Percentiles rank a stretch among this genome's conserved stretches.
Evolutionary conservation across 1,140 invertebrate species (phyloP).

Genomic region (Ectropis grisescens): DNA sequence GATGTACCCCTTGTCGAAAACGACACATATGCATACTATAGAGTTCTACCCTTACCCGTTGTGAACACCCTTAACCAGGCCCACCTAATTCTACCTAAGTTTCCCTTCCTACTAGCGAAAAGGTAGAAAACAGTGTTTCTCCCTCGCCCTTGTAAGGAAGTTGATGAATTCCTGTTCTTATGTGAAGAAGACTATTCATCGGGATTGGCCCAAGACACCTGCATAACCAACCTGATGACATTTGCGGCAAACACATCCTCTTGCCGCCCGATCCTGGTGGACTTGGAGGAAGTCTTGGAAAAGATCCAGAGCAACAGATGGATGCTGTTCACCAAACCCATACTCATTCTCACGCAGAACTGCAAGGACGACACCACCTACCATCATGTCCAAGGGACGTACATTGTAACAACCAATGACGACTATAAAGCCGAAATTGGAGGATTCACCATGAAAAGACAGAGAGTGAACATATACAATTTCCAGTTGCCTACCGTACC

Average conservation of each 20-base stretch:
- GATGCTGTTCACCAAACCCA: too few species aligned
- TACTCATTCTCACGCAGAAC: too few species aligned
- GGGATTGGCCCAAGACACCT: slow-evolving; percentile 2
- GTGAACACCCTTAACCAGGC: slow-evolving; percentile 1
- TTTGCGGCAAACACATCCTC: slow-evolving; percentile 5
- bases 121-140: slow-evolving; percentile 9
- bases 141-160: slow-evolving; percentile 8
- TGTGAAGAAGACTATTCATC: slow-evolving; percentile 4
- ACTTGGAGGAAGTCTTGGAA: too few species aligned
- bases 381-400: too few species aligned
- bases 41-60: slow-evolving; percentile 10
- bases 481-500: too few species aligned
- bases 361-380: too few species aligned
- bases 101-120: slow-evolving; percentile 13
- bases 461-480: too few species aligned
- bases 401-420: too few species aligned
- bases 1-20: slow-evolving; percentile 8
- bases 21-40: slow-evolving; percentile 10
- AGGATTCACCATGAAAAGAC: too few species aligned
- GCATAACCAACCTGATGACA: slow-evolving; percentile 7
- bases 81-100: slow-evolving; percentile 11
- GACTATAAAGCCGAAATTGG: too few species aligned
- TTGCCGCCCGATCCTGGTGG: too few species aligned
- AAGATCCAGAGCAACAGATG: too few species aligned
- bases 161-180: slow-evolving; percentile 6